Conservation (phyloP, 2,888 invertebrate species). For the Cantharis lateralis region DNA sequence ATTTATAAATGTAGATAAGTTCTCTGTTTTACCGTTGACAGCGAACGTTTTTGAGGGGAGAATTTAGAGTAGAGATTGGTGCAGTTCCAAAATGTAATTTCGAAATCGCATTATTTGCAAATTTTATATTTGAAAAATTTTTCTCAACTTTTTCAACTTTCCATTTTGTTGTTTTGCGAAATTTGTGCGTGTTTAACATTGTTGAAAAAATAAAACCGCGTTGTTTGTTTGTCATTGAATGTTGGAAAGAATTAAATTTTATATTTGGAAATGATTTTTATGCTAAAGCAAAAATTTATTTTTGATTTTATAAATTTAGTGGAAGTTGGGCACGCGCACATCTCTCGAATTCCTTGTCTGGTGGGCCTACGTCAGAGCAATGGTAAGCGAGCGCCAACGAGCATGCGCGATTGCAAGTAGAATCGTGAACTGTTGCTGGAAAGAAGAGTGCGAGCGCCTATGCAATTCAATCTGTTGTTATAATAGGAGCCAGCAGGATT, state of each 20-base stretch:
- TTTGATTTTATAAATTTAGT: constrained; percentile 1
- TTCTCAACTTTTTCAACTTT: neutral
- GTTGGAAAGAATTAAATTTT: no score
- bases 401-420: constrained; percentile 30
- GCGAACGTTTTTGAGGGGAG: constrained; percentile 18
- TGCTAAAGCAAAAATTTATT: neutral
- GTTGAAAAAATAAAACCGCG: neutral
- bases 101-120: neutral
- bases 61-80: constrained; percentile 10
- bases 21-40: constrained; percentile 22
- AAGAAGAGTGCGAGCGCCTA: constrained; percentile 11
- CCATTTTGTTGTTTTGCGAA: neutral
- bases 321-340: constrained; percentile 33
- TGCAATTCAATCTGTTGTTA: constrained; percentile 20
- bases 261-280: no score
- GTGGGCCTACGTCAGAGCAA: constrained; percentile 34
- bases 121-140: neutral
- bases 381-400: constrained; percentile 20
- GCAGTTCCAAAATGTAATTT: neutral
- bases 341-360: constrained; percentile 43
- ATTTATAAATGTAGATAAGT: constrained; percentile 24
- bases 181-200: neutral
- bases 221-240: neutral
- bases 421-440: constrained; percentile 30
- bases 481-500: constrained; percentile 11